These are phyloP conservation scores for Strongylocentrotus purpuratus DNA, from an alignment of 35 echinoderm and acorn worm species.

Conservation along the genomic window DNA sequence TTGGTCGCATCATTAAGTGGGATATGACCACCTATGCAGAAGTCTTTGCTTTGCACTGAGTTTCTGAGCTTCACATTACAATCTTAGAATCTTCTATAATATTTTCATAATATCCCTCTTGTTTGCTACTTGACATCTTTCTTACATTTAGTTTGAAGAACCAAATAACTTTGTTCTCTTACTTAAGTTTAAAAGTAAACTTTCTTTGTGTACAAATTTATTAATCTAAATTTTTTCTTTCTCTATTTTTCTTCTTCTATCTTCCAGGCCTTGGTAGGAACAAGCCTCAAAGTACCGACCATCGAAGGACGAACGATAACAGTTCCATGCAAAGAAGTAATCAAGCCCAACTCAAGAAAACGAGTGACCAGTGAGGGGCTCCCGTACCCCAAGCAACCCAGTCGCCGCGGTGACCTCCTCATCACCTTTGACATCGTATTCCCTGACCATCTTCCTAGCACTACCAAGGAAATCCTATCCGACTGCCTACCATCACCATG, in stretches of 20 bases:
- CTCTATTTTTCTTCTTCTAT: constrained; percentile 38
- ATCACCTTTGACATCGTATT: constrained; percentile 91
- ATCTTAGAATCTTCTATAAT: too few species aligned
- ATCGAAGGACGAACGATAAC: constrained; percentile 87
- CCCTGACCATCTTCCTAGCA: constrained; percentile 78
- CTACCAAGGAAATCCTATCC: constrained; percentile 79
- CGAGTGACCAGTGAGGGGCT: constrained; percentile 79
- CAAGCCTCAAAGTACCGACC: constrained; percentile 82
- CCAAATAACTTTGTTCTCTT: too few species aligned
- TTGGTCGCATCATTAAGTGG: too few species aligned
- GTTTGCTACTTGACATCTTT: neutral
- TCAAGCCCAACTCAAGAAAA: constrained; percentile 85
- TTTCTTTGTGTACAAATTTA: neutral
- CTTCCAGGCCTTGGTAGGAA: constrained; percentile 81
- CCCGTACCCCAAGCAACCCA: constrained; percentile 86
- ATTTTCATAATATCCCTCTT: too few species aligned
- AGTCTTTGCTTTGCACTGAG: too few species aligned
- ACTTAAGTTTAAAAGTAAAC: neutral
- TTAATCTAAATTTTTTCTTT: neutral
- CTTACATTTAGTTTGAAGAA: neutral
- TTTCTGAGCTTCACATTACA: too few species aligned
- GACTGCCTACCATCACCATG: constrained; percentile 68
- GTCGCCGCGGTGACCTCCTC: constrained; percentile 79
- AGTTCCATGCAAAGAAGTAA: constrained; percentile 76
- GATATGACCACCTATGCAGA: too few species aligned